Percentiles rank a stretch among this genome's conserved stretches.
These are phyloP conservation scores for Zaprionus taronus DNA, from an alignment of 1,140 invertebrate species.

Conservation along the genomic window DNA sequence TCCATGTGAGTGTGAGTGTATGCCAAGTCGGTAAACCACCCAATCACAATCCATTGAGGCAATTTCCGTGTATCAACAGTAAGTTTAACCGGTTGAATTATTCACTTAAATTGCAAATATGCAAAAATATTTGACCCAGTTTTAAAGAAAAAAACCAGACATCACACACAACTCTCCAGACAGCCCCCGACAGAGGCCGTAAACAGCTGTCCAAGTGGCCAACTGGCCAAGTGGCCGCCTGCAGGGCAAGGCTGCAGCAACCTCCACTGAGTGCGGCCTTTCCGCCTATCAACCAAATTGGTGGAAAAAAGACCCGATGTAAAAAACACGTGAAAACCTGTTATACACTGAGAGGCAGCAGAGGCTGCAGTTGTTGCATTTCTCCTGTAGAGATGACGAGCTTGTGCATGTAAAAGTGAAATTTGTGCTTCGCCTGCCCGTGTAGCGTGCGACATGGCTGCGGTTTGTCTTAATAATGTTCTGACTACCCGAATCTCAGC, in stretches of 20 bases:
- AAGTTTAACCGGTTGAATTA: constrained; percentile 40
- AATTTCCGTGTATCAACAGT: constrained; percentile 20
- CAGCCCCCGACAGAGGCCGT: constrained; percentile 20
- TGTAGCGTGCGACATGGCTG: constrained; percentile 10
- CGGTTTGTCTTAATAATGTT: constrained; percentile 42
- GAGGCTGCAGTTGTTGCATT: constrained; percentile 33
- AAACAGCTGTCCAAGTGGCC: constrained; percentile 45
- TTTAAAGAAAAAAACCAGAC: constrained; percentile 30
- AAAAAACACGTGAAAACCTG: constrained; percentile 54
- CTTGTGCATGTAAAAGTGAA: constrained; percentile 72
- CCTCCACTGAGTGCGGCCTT: constrained; percentile 12
- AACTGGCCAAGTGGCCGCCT: constrained; percentile 26
- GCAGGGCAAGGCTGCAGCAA: constrained; percentile 37
- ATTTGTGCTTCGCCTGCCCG: constrained; percentile 43
- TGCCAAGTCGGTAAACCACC: not conserved
- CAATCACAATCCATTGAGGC: constrained; percentile 22
- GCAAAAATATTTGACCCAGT: constrained; percentile 67
- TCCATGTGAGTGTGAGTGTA: constrained; percentile 3
- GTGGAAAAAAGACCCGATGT: not conserved
- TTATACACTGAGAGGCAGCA: constrained; percentile 34
- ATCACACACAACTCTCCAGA: constrained; percentile 6
- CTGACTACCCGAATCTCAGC: constrained; percentile 35
- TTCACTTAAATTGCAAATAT: constrained; percentile 53
- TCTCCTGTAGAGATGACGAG: constrained; percentile 45
- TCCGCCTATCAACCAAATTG: constrained; percentile 44